These are phyloP conservation scores for Asobara japonica DNA, from an alignment of 1,140 invertebrate genomes.

Conservation along the genomic window DNA sequence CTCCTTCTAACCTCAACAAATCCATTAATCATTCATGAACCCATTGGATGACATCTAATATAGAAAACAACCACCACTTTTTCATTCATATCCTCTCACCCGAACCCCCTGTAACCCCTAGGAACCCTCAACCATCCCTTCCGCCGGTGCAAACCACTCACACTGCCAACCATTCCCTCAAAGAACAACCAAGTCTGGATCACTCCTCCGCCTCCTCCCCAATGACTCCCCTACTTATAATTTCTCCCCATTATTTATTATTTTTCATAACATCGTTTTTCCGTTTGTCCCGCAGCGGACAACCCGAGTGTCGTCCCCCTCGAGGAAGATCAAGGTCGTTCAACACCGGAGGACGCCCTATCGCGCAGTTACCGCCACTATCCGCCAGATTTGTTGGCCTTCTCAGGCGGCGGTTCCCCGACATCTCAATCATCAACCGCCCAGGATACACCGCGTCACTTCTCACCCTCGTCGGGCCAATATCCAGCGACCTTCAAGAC, in stretches of 20 bases:
- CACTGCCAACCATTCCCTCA: too few species aligned
- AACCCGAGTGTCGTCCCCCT: slow-evolving; percentile 37
- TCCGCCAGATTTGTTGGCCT: slow-evolving; percentile 84
- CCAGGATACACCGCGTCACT: slow-evolving; percentile 71
- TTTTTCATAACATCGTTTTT: slow-evolving; percentile 32
- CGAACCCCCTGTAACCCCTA: too few species aligned
- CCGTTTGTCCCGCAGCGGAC: slow-evolving; percentile 51
- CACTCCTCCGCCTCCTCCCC: too few species aligned
- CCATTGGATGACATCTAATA: too few species aligned
- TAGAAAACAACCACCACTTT: too few species aligned
- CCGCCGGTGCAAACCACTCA: too few species aligned
- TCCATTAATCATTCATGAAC: too few species aligned
- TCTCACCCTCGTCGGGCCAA: slow-evolving; percentile 47
- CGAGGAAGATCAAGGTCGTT: slow-evolving; percentile 25
- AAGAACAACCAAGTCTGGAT: too few species aligned
- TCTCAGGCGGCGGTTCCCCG: slow-evolving; percentile 71
- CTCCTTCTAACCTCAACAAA: too few species aligned
- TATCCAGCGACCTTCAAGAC: slow-evolving; percentile 72
- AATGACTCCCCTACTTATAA: slow-evolving; percentile 44
- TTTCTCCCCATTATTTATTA: slow-evolving; percentile 42
- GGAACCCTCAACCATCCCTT: too few species aligned
- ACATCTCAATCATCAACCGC: slow-evolving; percentile 79
- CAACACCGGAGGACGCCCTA: slow-evolving; percentile 49
- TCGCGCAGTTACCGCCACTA: slow-evolving; percentile 68
- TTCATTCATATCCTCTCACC: too few species aligned